These are phyloP conservation scores for Choristoneura rosaceana DNA, from an alignment of 2,888 invertebrate species.

Conservation along the genomic window DNA sequence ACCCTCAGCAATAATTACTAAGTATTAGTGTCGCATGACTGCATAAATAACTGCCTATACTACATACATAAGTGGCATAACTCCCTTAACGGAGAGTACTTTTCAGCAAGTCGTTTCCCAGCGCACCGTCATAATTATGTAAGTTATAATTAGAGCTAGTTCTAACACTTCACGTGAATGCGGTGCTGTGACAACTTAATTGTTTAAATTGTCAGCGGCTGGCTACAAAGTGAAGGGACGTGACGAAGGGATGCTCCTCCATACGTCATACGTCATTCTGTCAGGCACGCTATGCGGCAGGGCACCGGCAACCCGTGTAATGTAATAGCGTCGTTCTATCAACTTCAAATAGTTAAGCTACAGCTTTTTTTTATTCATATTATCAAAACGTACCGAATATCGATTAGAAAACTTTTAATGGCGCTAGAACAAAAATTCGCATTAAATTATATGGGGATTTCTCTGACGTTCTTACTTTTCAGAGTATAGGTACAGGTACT, in stretches of 20 bases:
- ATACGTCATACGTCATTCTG: conserved; percentile 40
- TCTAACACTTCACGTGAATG: conserved; percentile 54
- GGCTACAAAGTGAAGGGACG: conserved; percentile 52
- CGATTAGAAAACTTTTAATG: neutral
- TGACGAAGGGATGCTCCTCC: conserved; percentile 53
- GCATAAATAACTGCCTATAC: neutral
- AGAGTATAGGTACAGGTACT: no score
- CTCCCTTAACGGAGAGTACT: neutral
- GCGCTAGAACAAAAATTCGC: neutral
- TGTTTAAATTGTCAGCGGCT: conserved; percentile 66
- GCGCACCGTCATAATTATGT: conserved; percentile 18
- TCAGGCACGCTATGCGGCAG: conserved; percentile 10
- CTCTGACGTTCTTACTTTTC: no score
- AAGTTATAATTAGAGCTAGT: conserved; percentile 38
- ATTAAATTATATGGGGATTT: no score
- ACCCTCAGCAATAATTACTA: neutral
- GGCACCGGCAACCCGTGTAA: conserved; percentile 15
- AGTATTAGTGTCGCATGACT: neutral
- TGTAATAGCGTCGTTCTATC: conserved; percentile 22
- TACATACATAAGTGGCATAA: neutral
- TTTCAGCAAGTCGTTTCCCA: neutral
- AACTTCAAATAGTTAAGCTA: conserved; percentile 18
- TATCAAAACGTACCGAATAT: neutral
- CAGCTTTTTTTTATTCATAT: conserved; percentile 5
- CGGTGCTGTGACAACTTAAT: conserved; percentile 73